Evolutionary conservation across 2,113 vertebrate genomes (phyloP), one percentile per base, ranked within the genome.

Genomic region (Typhlomys cinereus): DNA sequence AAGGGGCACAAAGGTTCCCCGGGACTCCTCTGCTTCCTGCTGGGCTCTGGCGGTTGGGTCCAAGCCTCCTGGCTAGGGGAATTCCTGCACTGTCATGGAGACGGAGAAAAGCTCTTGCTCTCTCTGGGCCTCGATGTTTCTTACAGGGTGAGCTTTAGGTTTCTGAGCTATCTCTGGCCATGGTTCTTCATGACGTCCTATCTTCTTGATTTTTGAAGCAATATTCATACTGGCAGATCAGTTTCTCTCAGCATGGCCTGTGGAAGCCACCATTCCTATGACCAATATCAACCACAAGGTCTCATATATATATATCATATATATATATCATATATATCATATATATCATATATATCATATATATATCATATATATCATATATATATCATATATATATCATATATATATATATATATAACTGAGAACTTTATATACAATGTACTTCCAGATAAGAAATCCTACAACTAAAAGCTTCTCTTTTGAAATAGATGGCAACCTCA

Each of bases 191-290:
- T 2, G 0, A 31, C 17, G n/a, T 80, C 74, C 21, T 34, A 34
- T 75, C 85, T 93, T 73, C 71, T 88, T 61, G 88, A 34, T 15
- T 62, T n/a, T 89, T 59, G 48, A 83, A 73, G 50, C 76, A 75
- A 76, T 18, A 52, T n/a, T 29, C 0, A 54, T 50, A 12, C 39
- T 39, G 3, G 18, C 6, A 61, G 50, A 62, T 15, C 34, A 14
- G 50, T 80, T 54, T 71, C 54, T 91, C 71, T 73, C 27, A 66
- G 34, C 20, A 21, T 88, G 50, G 31, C 14, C 54, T 27, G 18
- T 90, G 62, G 21, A 11, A 62, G 10, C 25, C 39, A 1, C 13
- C 8, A 27, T 4, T n/a, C 25, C 2, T 31, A 8, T 10, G 31
- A 39, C 41, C 23, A 54, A 41, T 85, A 74, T 85, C 15, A 66